Conservation (phyloP, 2,888 invertebrate genomes). For the Choreutis nemorana region DNA sequence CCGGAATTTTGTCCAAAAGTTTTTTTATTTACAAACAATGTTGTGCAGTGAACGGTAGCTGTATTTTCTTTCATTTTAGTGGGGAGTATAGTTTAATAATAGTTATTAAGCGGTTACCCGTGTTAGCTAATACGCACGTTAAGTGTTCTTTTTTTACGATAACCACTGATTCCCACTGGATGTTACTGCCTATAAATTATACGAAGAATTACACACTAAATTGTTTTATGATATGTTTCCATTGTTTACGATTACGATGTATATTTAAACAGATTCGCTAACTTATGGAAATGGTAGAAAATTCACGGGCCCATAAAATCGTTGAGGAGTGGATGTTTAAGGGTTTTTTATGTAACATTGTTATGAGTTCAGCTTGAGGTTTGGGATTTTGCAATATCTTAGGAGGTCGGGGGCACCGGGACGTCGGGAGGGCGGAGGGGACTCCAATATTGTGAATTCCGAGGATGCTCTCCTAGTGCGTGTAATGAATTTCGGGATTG, state of each 20-base stretch:
- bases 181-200: slow-evolving; percentile 54
- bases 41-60: slow-evolving; percentile 20
- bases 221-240: slow-evolving; percentile 55
- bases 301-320: too few species aligned
- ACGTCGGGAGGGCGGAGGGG: slow-evolving; percentile 22
- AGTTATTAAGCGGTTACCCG: slow-evolving; percentile 57
- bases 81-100: slow-evolving; percentile 55
- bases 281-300: too few species aligned
- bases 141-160: slow-evolving; percentile 60
- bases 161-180: slow-evolving; percentile 50
- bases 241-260: slow-evolving; percentile 1
- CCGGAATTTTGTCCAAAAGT: too few species aligned
- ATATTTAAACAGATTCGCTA: not conserved
- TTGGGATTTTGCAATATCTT: slow-evolving; percentile 34
- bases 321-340: too few species aligned
- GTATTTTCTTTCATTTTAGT: slow-evolving; percentile 28
- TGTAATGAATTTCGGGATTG: slow-evolving; percentile 64
- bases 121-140: slow-evolving; percentile 52
- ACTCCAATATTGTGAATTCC: slow-evolving; percentile 66
- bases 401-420: slow-evolving; percentile 11
- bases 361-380: too few species aligned
- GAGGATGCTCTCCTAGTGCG: slow-evolving; percentile 46
- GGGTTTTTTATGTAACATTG: too few species aligned
- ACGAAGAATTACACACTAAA: slow-evolving; percentile 41
- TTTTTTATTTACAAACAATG: too few species aligned